Percentiles rank a stretch among this genome's conserved stretches.
Conservation (phyloP, 2,888 invertebrate genomes). For the Zhuqinia jingwanae region DNA sequence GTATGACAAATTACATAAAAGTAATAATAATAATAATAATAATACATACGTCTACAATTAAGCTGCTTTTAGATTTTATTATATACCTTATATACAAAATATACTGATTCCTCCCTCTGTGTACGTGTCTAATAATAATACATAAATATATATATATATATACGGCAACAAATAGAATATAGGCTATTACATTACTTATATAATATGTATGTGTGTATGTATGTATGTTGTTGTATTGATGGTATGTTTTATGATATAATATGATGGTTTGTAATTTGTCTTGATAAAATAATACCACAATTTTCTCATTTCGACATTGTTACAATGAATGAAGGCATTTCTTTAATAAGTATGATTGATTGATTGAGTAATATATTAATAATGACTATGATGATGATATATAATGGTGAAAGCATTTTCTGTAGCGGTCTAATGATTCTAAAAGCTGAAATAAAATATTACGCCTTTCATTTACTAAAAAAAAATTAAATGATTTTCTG, state of each 20-base stretch:
- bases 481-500: too few species aligned
- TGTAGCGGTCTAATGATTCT: conserved; percentile 68
- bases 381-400: not conserved
- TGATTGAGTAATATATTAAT: conserved; percentile 54
- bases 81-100: conserved; percentile 1
- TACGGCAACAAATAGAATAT: not conserved
- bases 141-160: not conserved
- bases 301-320: conserved; percentile 26
- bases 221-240: conserved; percentile 18
- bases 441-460: conserved; percentile 70
- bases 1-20: conserved; percentile 1
- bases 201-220: conserved; percentile 7
- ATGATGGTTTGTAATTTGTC: conserved; percentile 66
- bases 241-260: not conserved
- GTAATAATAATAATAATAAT: not conserved
- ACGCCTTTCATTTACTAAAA: conserved; percentile 70
- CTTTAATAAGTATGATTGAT: conserved; percentile 53
- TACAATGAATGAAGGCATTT: conserved; percentile 34
- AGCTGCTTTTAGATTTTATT: conserved; percentile 40
- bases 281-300: conserved; percentile 35
- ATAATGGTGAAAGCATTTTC: conserved; percentile 59
- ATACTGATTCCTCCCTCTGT: conserved; percentile 56
- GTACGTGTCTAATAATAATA: conserved; percentile 23
- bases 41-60: conserved; percentile 14
- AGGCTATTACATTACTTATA: not conserved